phyloP scores from a whole-genome alignment of 2,797 vertebrate genomes.

The Lemur catta region DNA sequence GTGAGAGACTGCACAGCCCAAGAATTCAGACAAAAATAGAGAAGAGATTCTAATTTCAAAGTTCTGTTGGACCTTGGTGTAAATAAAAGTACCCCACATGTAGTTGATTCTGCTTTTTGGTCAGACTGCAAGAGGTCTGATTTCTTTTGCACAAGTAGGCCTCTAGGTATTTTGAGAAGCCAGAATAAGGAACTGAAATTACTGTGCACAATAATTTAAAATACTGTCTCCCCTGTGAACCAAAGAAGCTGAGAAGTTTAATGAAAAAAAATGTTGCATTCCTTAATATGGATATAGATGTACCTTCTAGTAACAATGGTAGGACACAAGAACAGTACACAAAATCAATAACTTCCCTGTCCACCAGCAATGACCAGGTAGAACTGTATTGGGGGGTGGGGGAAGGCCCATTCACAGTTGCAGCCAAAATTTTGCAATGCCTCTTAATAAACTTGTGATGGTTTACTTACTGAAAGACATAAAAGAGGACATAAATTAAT shows the following conservation, averaged over 20 bases:
- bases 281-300: not conserved
- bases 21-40: not conserved
- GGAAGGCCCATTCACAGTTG: not conserved
- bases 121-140: not conserved
- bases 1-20: not conserved
- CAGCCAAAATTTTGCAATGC: not conserved
- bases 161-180: not conserved
- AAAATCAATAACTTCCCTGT: not conserved
- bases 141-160: not conserved
- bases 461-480: not conserved
- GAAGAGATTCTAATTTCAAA: not conserved
- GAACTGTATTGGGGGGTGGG: not conserved
- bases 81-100: not conserved
- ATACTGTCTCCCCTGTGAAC: not conserved
- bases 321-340: not conserved
- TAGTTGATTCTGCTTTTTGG: not conserved
- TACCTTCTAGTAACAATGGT: not conserved
- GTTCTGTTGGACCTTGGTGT: not conserved
- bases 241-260: not conserved
- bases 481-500: not conserved
- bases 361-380: not conserved
- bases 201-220: not conserved
- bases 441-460: not conserved
- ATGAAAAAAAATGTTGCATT: not conserved
- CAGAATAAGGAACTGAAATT: conserved; percentile 1